Percentiles rank a stretch among this genome's conserved stretches.
Evolutionary conservation across 2,797 vertebrate species (phyloP).

Genomic region (Phataginus tricuspis): DNA sequence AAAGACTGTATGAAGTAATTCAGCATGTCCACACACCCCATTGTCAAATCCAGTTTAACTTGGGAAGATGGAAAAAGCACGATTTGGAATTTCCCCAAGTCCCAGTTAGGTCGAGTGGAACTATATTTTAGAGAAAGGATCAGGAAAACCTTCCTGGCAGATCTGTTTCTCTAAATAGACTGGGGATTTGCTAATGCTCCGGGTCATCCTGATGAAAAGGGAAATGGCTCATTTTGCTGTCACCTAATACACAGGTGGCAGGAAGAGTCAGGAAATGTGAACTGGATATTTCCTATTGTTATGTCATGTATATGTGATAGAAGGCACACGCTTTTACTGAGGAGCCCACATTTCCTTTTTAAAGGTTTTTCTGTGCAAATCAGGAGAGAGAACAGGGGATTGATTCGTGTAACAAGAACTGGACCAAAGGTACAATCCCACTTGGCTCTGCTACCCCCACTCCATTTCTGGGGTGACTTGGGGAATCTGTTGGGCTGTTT

Average conservation of each 20-base stretch:
- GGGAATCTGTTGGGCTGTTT: background rate
- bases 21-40: background rate
- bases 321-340: background rate
- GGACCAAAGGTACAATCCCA: background rate
- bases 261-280: background rate
- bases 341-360: background rate
- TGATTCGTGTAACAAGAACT: background rate
- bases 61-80: slow-evolving; percentile 12
- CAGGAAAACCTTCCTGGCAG: background rate
- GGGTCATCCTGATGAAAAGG: background rate
- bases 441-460: fast-evolving
- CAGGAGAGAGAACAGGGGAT: background rate
- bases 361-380: background rate
- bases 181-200: background rate
- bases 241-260: background rate
- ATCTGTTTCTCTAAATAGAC: background rate
- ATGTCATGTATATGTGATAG: background rate
- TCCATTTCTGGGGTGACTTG: background rate
- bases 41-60: background rate
- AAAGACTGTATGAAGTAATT: background rate
- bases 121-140: slow-evolving; percentile 5
- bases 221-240: background rate
- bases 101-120: background rate
- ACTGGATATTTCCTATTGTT: background rate
- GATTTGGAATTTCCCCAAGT: slow-evolving; percentile 11